phyloP scores from a whole-genome alignment of 2,113 vertebrate species.

The Triplophysa dalaica region DNA sequence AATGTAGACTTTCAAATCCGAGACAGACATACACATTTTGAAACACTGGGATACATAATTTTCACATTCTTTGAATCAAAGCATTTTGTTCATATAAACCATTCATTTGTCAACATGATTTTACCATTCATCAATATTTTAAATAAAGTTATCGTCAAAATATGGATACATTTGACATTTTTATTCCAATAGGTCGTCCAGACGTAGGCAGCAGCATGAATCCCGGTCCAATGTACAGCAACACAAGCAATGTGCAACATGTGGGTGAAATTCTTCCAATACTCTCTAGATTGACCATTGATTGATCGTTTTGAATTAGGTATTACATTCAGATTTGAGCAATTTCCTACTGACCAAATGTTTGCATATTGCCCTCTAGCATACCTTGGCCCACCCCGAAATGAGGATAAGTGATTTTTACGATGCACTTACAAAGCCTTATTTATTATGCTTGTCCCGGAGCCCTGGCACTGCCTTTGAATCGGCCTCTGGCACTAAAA shows the following conservation, averaged over 20 bases:
- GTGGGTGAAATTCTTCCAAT: slow-evolving; percentile 37
- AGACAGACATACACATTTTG: too few relatives aligned
- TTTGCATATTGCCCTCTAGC: slow-evolving; percentile 38
- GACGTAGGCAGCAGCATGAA: not conserved
- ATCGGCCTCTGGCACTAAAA: slow-evolving; percentile 19
- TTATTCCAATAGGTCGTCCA: not conserved
- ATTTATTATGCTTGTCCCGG: slow-evolving; percentile 36
- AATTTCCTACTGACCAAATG: slow-evolving; percentile 45
- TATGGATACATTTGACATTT: not conserved
- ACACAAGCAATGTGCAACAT: not conserved
- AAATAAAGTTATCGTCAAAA: too few relatives aligned
- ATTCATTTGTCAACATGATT: too few relatives aligned
- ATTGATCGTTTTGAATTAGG: not conserved
- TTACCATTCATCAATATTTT: too few relatives aligned
- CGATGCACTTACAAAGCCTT: slow-evolving; percentile 38
- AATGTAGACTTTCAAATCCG: too few relatives aligned
- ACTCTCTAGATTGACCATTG: slow-evolving; percentile 25
- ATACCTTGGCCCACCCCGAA: slow-evolving; percentile 31
- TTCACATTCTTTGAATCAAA: not conserved
- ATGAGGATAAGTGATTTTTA: slow-evolving; percentile 49
- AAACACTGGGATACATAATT: too few relatives aligned
- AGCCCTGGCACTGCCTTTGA: slow-evolving; percentile 16
- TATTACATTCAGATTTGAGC: slow-evolving; percentile 50
- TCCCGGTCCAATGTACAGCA: not conserved
- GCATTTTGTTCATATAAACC: not conserved